phyloP scores from a whole-genome alignment of 2,888 invertebrate genomes.

The Muschampia plurimacula region DNA sequence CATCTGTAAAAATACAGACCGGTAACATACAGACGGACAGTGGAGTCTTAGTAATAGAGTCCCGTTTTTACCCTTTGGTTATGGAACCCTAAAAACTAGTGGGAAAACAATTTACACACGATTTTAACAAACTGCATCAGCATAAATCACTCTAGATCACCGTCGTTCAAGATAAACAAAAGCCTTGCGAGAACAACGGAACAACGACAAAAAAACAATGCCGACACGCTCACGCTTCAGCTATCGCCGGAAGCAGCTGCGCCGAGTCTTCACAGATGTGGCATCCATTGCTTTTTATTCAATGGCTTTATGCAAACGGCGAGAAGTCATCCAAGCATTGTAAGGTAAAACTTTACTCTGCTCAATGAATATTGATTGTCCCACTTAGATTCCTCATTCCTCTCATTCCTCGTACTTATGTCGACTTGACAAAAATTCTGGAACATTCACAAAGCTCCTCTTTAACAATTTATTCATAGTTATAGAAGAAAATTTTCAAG shows the following conservation, averaged over 20 bases:
- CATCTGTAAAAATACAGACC: too few relatives aligned
- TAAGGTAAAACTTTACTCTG: not conserved
- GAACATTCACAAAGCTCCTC: not conserved
- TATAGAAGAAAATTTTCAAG: not conserved
- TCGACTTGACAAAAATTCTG: slow-evolving; percentile 8
- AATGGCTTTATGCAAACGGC: not conserved
- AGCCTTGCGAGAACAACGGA: slow-evolving; percentile 32
- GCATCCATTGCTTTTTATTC: slow-evolving; percentile 16
- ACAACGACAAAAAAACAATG: slow-evolving; percentile 33
- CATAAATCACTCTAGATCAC: slow-evolving; percentile 33
- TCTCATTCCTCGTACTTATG: too few relatives aligned
- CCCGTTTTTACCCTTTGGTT: too few relatives aligned
- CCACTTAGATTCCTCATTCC: not conserved
- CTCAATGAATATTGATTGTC: not conserved
- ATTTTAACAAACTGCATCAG: slow-evolving; percentile 24
- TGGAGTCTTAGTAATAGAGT: too few relatives aligned
- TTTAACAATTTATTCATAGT: not conserved
- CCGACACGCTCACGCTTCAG: slow-evolving; percentile 32
- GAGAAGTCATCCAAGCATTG: slow-evolving; percentile 1
- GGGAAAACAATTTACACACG: slow-evolving; percentile 26
- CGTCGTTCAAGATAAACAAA: slow-evolving; percentile 27
- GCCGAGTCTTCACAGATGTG: slow-evolving; percentile 8
- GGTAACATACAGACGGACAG: too few relatives aligned
- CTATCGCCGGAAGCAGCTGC: slow-evolving; percentile 30
- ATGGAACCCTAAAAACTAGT: not conserved